Percentiles rank a stretch among this genome's conserved stretches.
phyloP scores from a whole-genome alignment of 2,888 invertebrate species.

The Leuctra nigra region DNA sequence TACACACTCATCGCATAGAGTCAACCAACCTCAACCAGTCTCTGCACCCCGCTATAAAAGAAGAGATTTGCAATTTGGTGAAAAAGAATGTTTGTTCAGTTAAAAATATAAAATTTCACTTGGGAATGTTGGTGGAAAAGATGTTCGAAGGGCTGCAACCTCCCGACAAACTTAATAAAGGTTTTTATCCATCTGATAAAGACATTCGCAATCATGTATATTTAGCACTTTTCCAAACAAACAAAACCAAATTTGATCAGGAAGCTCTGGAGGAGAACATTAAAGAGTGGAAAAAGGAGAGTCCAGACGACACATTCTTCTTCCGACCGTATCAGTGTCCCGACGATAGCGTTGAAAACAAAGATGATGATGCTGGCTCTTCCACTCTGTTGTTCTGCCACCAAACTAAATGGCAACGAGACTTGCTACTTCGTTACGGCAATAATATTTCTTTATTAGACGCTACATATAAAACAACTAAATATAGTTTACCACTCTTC shows the following conservation, averaged over 20 bases:
- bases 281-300: neutral
- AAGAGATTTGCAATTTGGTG: neutral
- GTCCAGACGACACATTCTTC: neutral
- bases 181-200: neutral
- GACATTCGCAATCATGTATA: neutral
- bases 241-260: neutral
- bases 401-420: conserved; percentile 16
- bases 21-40: neutral
- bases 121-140: neutral
- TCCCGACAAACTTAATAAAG: neutral
- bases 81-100: neutral
- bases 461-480: conserved; percentile 14
- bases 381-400: conserved; percentile 15
- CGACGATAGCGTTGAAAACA: neutral
- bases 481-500: conserved; percentile 8
- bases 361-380: neutral
- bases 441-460: conserved; percentile 11
- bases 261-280: neutral
- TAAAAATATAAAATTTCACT: neutral
- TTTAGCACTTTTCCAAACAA: neutral
- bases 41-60: neutral
- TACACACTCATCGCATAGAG: neutral
- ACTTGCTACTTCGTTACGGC: conserved; percentile 10
- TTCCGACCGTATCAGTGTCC: neutral
- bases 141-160: neutral